A percentile compares a stretch with the other conserved stretches of the same genome.
Conservation (phyloP, 2,113 vertebrate species). For the Apistogramma diplotaenia region DNA sequence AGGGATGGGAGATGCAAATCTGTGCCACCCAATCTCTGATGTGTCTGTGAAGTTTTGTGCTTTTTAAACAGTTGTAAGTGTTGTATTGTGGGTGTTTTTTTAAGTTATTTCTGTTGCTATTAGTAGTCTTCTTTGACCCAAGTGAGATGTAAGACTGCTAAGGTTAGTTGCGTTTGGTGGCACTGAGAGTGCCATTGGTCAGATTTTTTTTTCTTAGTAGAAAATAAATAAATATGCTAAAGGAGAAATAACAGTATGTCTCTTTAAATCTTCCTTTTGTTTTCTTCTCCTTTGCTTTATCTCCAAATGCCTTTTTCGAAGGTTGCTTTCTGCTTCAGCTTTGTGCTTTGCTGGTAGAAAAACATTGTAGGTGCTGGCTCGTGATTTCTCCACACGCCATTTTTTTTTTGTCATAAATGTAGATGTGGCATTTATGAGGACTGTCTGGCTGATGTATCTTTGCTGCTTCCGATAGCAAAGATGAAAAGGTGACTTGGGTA, state of each 20-base stretch:
- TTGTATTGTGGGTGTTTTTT: slow-evolving; percentile 17
- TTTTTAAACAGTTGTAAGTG: slow-evolving; percentile 7
- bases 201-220: slow-evolving; percentile 1
- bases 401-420: slow-evolving; percentile 71
- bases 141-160: neutral
- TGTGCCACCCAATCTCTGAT: slow-evolving; percentile 51
- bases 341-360: slow-evolving; percentile 43
- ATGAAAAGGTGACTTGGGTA: slow-evolving; percentile 63
- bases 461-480: slow-evolving; percentile 64
- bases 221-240: neutral
- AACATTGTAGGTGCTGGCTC: slow-evolving; percentile 26
- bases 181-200: neutral
- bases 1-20: slow-evolving; percentile 48
- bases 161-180: slow-evolving; percentile 1
- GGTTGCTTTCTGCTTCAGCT: slow-evolving; percentile 56
- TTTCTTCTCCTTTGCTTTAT: slow-evolving; percentile 41
- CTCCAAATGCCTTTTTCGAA: neutral
- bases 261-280: slow-evolving; percentile 9
- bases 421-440: slow-evolving; percentile 67
- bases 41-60: neutral
- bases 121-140: neutral
- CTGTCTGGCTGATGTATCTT: slow-evolving; percentile 64
- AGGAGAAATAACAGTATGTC: neutral
- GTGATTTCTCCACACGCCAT: slow-evolving; percentile 30
- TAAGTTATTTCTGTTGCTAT: neutral